Conservation (phyloP, 2,113 vertebrate species). For the Athene cunicularia region DNA sequence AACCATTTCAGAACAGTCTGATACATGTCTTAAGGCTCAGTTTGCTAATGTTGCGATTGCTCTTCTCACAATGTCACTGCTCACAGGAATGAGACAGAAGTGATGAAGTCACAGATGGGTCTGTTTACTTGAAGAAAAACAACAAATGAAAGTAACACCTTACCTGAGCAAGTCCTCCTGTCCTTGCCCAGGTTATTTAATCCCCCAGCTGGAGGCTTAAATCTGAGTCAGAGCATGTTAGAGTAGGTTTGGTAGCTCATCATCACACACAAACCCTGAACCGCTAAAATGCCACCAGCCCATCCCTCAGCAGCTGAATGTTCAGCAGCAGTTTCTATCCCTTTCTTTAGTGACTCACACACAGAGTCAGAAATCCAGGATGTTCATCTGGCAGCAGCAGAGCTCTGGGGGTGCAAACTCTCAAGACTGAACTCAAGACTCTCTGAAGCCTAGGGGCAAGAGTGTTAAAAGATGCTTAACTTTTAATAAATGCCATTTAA, state of each 20-base stretch:
- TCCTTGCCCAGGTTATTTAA: accelerated
- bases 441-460: not conserved
- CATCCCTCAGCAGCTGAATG: accelerated
- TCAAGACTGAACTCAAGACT: not conserved
- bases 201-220: not conserved
- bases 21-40: accelerated
- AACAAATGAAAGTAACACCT: not conserved
- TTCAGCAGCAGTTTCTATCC: not conserved
- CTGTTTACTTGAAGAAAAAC: not conserved
- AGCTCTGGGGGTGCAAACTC: not conserved
- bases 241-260: not conserved
- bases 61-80: not conserved
- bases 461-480: not conserved
- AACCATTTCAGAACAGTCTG: not conserved
- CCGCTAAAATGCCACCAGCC: not conserved
- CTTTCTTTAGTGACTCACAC: not conserved
- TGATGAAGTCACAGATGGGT: not conserved
- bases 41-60: not conserved
- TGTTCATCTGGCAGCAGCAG: accelerated
- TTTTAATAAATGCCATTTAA: conserved; percentile 35
- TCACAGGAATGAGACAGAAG: accelerated
- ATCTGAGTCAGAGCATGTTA: accelerated
- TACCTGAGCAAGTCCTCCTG: not conserved
- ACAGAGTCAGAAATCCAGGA: not conserved
- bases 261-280: not conserved